These are phyloP conservation scores for Mastigias papua DNA, from an alignment of 30 jellyfish, hydroid and myxozoan species.

Conservation along the genomic window DNA sequence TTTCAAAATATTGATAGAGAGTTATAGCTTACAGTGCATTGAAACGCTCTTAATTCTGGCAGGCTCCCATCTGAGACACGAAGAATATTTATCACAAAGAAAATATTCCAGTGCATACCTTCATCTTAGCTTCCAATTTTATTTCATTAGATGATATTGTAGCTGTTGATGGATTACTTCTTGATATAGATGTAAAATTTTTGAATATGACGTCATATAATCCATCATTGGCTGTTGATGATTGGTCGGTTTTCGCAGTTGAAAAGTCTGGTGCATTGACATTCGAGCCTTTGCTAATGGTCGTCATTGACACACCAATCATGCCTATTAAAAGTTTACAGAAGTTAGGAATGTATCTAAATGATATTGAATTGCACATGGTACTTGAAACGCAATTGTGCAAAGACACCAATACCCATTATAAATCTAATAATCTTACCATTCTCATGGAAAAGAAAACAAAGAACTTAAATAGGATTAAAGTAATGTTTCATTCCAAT, in stretches of 20 bases:
- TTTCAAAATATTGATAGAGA: no score
- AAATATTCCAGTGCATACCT: constrained; percentile 2
- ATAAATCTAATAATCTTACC: no score
- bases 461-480: no score
- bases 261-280: constrained; percentile 31
- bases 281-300: constrained; percentile 23
- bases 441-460: no score
- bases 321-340: constrained; percentile 56
- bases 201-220: constrained; percentile 35
- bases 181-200: constrained; percentile 29
- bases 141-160: constrained; percentile 11
- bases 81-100: not conserved
- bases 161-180: constrained; percentile 1
- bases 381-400: no score
- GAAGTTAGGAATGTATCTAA: no score
- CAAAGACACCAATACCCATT: no score
- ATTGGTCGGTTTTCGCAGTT: constrained; percentile 13
- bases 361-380: no score
- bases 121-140: constrained; percentile 37
- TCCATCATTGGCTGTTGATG: constrained; percentile 61
- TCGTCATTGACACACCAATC: constrained; percentile 15
- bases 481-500: no score
- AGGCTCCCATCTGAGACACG: no score
- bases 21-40: no score
- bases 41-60: no score